Conservation (phyloP, 2,797 vertebrate species). For the Borostomias antarcticus region DNA sequence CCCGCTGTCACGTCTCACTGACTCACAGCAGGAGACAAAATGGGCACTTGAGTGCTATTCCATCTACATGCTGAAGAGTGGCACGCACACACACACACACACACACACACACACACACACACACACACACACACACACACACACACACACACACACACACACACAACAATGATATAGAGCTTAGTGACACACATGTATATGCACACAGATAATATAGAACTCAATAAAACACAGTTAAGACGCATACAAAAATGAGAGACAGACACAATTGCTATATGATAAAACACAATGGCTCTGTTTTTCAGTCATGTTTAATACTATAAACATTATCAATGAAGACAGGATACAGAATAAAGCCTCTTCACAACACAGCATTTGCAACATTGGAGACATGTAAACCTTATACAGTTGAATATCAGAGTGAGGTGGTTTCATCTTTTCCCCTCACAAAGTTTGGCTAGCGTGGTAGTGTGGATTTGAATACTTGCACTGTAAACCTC, state of each 20-base stretch:
- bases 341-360: slow-evolving; percentile 12
- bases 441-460: too few species aligned
- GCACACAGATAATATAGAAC: neutral
- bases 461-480: too few species aligned
- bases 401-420: neutral
- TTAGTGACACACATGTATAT: neutral
- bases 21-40: neutral
- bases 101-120: neutral
- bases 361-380: slow-evolving; percentile 15
- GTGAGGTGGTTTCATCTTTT: neutral
- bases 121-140: neutral
- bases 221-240: slow-evolving; percentile 9
- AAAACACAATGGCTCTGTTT: neutral
- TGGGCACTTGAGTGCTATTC: too few species aligned
- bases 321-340: slow-evolving; percentile 20
- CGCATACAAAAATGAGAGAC: neutral
- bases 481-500: too few species aligned
- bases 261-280: neutral
- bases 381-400: neutral
- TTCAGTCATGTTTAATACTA: slow-evolving; percentile 10
- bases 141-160: neutral
- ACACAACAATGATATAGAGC: too few species aligned
- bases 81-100: neutral
- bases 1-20: slow-evolving; percentile 19
- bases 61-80: too few species aligned